Conservation (phyloP, 2,113 vertebrate species). For the Anhinga rufa region DNA sequence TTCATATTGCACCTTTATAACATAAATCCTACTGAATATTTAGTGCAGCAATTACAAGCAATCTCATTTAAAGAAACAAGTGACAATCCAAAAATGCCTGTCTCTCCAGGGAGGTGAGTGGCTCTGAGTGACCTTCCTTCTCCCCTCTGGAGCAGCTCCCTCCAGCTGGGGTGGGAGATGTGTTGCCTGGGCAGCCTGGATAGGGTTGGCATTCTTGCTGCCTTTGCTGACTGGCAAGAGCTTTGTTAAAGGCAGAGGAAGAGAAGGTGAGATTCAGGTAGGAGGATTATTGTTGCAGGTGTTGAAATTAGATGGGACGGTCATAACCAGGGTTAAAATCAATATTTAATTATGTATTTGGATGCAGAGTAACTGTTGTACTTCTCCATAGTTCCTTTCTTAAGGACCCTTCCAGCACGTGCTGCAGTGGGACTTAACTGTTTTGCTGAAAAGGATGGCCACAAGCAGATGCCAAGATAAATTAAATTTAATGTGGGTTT, state of each 20-base stretch:
- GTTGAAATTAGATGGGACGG: neutral
- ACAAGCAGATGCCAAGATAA: neutral
- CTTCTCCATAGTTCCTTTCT: neutral
- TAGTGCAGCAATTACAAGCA: slow-evolving; percentile 49
- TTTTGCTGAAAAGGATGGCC: neutral
- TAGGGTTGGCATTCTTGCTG: neutral
- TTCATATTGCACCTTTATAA: slow-evolving; percentile 11
- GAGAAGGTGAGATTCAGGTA: neutral
- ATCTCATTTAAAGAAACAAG: slow-evolving; percentile 50
- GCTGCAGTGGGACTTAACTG: neutral
- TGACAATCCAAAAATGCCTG: neutral
- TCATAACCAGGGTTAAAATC: neutral
- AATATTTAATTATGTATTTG: neutral
- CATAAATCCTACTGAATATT: slow-evolving; percentile 61
- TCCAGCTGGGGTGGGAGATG: neutral
- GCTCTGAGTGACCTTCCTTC: slow-evolving; percentile 13
- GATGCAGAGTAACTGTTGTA: neutral
- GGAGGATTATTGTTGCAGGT: neutral
- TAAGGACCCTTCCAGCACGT: neutral
- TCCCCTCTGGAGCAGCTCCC: neutral
- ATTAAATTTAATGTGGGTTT: neutral
- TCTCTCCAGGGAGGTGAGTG: neutral
- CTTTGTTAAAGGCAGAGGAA: neutral
- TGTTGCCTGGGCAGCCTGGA: neutral
- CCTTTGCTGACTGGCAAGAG: neutral